Conservation (phyloP, 2,888 invertebrate genomes). For the Lithophane socia region DNA sequence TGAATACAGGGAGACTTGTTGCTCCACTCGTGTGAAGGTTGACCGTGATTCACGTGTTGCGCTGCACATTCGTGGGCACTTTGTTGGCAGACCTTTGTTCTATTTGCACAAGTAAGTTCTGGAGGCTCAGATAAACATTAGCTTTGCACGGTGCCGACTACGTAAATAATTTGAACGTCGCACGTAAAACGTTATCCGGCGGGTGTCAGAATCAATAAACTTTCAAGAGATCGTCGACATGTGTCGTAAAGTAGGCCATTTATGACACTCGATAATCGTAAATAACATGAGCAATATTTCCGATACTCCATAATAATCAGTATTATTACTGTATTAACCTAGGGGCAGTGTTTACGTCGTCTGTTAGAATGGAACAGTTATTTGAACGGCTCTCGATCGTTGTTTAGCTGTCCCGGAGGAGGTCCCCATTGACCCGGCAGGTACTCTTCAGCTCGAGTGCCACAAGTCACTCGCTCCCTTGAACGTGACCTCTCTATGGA, state of each 20-base stretch:
- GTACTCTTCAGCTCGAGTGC: slow-evolving; percentile 61
- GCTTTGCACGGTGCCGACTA: slow-evolving; percentile 25
- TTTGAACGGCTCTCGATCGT: slow-evolving; percentile 58
- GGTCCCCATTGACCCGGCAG: slow-evolving; percentile 53
- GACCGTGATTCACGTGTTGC: slow-evolving; percentile 76
- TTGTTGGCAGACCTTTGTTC: slow-evolving; percentile 76
- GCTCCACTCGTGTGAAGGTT: slow-evolving; percentile 71
- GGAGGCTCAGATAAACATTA: slow-evolving; percentile 43
- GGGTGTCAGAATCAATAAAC: slow-evolving; percentile 68
- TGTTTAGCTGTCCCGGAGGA: slow-evolving; percentile 61
- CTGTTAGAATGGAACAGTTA: slow-evolving; percentile 50
- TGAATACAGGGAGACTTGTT: slow-evolving; percentile 82
- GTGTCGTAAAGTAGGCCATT: slow-evolving; percentile 73
- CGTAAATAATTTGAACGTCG: slow-evolving; percentile 51
- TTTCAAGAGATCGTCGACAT: slow-evolving; percentile 69
- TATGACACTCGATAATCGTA: slow-evolving; percentile 77
- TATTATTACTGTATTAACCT: slow-evolving; percentile 57
- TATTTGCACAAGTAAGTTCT: slow-evolving; percentile 66
- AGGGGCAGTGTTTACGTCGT: slow-evolving; percentile 35
- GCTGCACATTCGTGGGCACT: slow-evolving; percentile 66
- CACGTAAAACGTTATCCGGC: slow-evolving; percentile 51
- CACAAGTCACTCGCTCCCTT: slow-evolving; percentile 63
- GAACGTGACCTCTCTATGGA: slow-evolving; percentile 66
- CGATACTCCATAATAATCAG: slow-evolving; percentile 67
- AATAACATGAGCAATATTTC: slow-evolving; percentile 71